These are phyloP conservation scores for Lottia scabra DNA, from an alignment of 2,888 invertebrate species.

Conservation along the genomic window DNA sequence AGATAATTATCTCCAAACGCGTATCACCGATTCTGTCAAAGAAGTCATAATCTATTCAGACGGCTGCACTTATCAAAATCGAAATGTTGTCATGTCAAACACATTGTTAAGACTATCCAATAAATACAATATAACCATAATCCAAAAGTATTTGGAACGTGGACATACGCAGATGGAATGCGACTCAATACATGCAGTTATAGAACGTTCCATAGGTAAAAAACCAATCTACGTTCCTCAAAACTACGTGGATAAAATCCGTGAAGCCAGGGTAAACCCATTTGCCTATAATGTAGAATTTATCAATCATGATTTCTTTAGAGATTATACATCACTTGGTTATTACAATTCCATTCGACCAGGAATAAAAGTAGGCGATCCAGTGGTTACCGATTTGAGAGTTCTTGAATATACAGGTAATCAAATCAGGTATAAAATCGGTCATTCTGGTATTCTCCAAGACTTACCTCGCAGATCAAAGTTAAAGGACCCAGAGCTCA, in stretches of 20 bases:
- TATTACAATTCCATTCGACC: background rate
- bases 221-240: conserved; percentile 14
- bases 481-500: background rate
- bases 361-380: background rate
- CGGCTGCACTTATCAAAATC: conserved; percentile 5
- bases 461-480: background rate
- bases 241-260: conserved; percentile 14
- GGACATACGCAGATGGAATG: conserved; percentile 21
- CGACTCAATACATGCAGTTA: conserved; percentile 12
- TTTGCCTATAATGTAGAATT: background rate
- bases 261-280: conserved; percentile 16
- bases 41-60: conserved; percentile 25
- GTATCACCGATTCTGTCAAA: background rate
- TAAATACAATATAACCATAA: conserved; percentile 1
- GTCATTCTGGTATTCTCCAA: background rate
- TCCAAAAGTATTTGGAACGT: conserved; percentile 11
- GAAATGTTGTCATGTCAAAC: background rate
- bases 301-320: background rate
- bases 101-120: background rate
- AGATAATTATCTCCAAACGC: background rate
- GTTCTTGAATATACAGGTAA: background rate
- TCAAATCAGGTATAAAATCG: background rate
- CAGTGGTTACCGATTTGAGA: background rate
- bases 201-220: background rate
- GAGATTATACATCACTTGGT: background rate